Evolutionary conservation across 2,113 vertebrate species (phyloP).

Genomic region (Nicator chloris): DNA sequence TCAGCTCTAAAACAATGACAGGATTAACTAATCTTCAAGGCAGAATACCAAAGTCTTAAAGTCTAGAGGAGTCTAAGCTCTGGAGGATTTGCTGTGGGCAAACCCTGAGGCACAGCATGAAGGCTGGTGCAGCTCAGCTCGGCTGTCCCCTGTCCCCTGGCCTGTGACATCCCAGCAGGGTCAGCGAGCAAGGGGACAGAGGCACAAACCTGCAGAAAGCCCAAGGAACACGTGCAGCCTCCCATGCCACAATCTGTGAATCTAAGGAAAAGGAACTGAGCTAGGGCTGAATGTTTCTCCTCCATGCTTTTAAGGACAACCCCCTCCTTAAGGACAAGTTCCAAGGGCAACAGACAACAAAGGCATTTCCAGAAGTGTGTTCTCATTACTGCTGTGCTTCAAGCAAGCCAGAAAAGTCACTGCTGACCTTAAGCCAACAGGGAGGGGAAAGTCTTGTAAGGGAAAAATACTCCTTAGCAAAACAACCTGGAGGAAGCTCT

Average conservation of each 20-base stretch:
- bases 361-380: constrained; percentile 21
- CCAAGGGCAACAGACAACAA: constrained; percentile 23
- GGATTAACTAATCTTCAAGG: background rate
- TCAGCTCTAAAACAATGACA: background rate
- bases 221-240: fast-evolving
- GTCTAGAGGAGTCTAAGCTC: too few species aligned
- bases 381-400: constrained; percentile 5
- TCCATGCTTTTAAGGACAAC: background rate
- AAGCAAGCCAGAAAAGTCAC: constrained; percentile 24
- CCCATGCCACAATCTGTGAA: background rate
- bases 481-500: background rate
- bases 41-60: background rate
- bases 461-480: constrained; percentile 12
- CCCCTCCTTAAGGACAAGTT: background rate
- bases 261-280: background rate
- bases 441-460: constrained; percentile 5
- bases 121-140: background rate
- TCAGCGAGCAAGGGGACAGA: background rate
- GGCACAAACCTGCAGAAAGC: background rate
- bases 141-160: fast-evolving
- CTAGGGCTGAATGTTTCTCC: background rate
- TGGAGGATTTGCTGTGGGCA: fast-evolving
- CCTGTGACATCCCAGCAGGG: background rate
- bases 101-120: background rate
- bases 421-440: constrained; percentile 1